Conservation (phyloP, 2,113 vertebrate species). For the Ceuthmochares aereus region DNA sequence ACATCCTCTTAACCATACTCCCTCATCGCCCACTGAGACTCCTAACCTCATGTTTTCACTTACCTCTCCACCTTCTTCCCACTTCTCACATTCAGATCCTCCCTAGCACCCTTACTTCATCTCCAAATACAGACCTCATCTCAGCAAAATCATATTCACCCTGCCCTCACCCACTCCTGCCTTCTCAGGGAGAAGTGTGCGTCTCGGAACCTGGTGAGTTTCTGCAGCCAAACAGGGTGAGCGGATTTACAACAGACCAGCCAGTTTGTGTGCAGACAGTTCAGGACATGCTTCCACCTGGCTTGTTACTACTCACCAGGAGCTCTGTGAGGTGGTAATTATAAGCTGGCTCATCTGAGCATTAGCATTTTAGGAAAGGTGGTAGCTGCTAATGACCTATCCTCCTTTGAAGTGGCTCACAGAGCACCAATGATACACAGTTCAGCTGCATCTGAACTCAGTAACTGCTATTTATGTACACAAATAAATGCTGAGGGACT, state of each 20-base stretch:
- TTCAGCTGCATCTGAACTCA: background rate
- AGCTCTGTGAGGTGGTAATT: background rate
- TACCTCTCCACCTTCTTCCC: background rate
- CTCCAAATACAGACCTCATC: background rate
- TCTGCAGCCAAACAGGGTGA: background rate
- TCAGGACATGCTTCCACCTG: background rate
- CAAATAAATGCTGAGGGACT: background rate
- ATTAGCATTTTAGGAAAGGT: background rate
- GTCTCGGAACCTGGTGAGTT: background rate
- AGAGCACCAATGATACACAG: background rate
- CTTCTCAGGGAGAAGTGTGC: background rate
- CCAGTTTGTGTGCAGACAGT: background rate
- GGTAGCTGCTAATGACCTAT: background rate
- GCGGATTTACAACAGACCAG: background rate
- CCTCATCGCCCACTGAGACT: background rate
- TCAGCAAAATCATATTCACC: background rate
- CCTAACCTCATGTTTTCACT: background rate
- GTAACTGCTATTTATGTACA: background rate
- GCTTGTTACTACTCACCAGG: rapidly evolving
- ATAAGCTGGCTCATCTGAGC: background rate
- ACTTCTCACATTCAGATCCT: background rate
- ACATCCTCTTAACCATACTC: background rate
- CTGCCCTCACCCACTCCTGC: background rate
- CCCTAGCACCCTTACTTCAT: background rate
- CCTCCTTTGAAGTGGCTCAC: background rate